Conservation (phyloP, 2,888 invertebrate species). For the Amphipyra berbera region DNA sequence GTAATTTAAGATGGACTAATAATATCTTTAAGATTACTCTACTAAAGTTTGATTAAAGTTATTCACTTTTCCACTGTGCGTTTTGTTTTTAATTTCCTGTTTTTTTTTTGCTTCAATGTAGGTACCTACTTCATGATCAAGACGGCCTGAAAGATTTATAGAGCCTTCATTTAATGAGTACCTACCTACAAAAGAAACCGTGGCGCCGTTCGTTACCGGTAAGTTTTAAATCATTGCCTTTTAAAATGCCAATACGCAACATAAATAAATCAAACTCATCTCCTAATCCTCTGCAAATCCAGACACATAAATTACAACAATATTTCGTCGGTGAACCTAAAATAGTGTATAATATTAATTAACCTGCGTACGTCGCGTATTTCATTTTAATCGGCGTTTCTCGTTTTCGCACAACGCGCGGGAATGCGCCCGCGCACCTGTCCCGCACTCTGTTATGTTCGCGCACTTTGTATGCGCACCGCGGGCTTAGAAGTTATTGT, state of each 20-base stretch:
- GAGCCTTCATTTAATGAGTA: background rate
- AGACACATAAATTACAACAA: slow-evolving; percentile 85
- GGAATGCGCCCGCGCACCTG: slow-evolving; percentile 81
- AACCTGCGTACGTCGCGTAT: slow-evolving; percentile 76
- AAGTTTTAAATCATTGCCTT: slow-evolving; percentile 5
- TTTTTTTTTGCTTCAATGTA: too few species aligned
- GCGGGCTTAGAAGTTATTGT: slow-evolving; percentile 67
- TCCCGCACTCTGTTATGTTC: slow-evolving; percentile 76
- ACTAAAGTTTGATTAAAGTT: too few species aligned
- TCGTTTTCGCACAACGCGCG: slow-evolving; percentile 78
- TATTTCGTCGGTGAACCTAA: slow-evolving; percentile 75
- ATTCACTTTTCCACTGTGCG: too few species aligned
- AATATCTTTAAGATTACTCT: too few species aligned
- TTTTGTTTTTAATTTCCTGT: too few species aligned
- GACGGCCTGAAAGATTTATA: background rate
- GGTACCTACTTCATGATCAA: too few species aligned
- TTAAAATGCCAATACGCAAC: slow-evolving; percentile 26
- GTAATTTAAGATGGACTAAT: too few species aligned
- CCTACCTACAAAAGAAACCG: background rate
- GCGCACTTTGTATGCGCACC: slow-evolving; percentile 67
- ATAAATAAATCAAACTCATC: slow-evolving; percentile 39
- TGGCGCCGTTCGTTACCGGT: background rate
- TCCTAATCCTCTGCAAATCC: slow-evolving; percentile 60
- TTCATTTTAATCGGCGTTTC: slow-evolving; percentile 84
- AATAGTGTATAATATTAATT: slow-evolving; percentile 83